Conservation (phyloP, 2,113 vertebrate genomes). For the Cynoglossus semilaevis region DNA sequence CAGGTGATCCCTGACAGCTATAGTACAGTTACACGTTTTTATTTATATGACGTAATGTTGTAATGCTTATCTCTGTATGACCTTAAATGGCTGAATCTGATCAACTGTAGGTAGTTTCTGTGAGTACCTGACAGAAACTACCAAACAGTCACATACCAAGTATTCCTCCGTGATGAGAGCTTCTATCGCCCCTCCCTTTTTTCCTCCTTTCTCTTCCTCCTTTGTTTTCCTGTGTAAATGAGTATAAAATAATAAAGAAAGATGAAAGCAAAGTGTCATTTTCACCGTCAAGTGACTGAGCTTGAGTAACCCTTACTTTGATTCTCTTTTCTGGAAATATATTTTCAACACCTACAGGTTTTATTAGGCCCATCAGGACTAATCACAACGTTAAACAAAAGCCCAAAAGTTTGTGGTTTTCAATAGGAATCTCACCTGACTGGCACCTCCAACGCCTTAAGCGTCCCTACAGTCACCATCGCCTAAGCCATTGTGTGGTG, state of each 20-base stretch:
- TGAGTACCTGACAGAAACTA: constrained; percentile 9
- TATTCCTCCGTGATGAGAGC: constrained; percentile 1
- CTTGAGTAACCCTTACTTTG: no score
- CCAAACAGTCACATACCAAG: constrained; percentile 17
- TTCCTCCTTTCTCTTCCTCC: neutral
- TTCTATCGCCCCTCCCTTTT: neutral
- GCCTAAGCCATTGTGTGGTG: neutral
- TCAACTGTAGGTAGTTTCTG: constrained; percentile 11
- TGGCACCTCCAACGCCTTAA: neutral
- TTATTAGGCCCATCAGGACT: neutral
- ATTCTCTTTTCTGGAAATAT: no score
- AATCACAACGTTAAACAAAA: neutral
- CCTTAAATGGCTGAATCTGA: constrained; percentile 40
- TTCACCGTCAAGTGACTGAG: no score
- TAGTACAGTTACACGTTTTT: constrained; percentile 31
- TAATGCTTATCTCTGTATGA: neutral
- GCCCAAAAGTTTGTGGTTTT: neutral
- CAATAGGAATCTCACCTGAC: neutral
- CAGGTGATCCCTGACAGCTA: neutral
- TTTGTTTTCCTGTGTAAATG: neutral
- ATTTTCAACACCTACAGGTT: neutral
- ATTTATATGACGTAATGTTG: constrained; percentile 13
- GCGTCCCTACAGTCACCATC: constrained; percentile 1
- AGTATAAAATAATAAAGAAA: no score
- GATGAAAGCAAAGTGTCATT: no score